These are phyloP conservation scores for Erannis defoliaria DNA, from an alignment of 2,888 invertebrate genomes.

Conservation along the genomic window DNA sequence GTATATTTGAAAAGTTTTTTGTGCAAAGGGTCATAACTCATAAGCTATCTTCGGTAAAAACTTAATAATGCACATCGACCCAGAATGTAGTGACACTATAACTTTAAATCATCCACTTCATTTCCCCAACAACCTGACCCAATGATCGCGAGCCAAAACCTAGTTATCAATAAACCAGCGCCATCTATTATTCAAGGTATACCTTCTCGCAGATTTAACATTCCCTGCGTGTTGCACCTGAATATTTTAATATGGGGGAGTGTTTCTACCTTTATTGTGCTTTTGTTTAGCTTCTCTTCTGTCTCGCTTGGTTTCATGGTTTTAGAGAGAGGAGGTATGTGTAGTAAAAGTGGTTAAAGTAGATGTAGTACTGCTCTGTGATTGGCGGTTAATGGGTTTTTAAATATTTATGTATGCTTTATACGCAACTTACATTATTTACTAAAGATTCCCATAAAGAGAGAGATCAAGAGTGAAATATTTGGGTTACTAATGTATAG, in stretches of 20 bases:
- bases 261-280: slow-evolving; percentile 19
- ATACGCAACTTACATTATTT: too few relatives aligned
- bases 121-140: slow-evolving; percentile 7
- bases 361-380: neutral
- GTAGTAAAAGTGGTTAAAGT: neutral
- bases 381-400: neutral
- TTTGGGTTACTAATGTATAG: too few relatives aligned
- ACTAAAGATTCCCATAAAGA: too few relatives aligned
- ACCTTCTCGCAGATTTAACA: slow-evolving; percentile 34
- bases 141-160: slow-evolving; percentile 34
- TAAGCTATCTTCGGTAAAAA: too few relatives aligned
- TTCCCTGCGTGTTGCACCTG: slow-evolving; percentile 35
- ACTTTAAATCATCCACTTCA: neutral
- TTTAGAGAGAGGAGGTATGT: slow-evolving; percentile 23
- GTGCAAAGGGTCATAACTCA: too few relatives aligned
- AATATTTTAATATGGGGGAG: slow-evolving; percentile 44
- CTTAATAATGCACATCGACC: too few relatives aligned
- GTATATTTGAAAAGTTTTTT: too few relatives aligned
- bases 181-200: slow-evolving; percentile 37
- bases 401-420: too few relatives aligned
- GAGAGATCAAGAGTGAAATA: too few relatives aligned
- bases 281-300: slow-evolving; percentile 18
- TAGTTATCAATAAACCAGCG: slow-evolving; percentile 38
- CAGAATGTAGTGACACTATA: neutral
- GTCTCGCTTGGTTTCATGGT: slow-evolving; percentile 24